These are phyloP conservation scores for Megaceryle alcyon DNA, from an alignment of 2,797 vertebrate genomes.

Conservation along the genomic window DNA sequence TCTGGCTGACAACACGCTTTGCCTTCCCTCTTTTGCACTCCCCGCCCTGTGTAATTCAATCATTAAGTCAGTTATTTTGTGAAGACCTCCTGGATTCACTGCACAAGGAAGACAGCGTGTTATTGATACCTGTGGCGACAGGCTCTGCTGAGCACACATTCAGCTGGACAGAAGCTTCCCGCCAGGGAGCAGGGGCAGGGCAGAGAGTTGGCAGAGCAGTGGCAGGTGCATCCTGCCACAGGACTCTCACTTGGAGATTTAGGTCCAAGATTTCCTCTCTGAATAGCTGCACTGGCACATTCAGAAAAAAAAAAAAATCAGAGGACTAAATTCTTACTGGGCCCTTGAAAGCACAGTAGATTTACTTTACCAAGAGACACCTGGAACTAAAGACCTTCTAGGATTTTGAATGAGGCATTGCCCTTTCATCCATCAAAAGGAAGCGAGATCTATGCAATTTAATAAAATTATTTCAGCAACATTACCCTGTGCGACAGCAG, in stretches of 20 bases:
- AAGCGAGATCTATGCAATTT: background rate
- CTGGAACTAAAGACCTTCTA: background rate
- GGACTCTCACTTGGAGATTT: background rate
- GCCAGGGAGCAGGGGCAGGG: accelerated
- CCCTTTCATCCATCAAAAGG: background rate
- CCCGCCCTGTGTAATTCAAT: background rate
- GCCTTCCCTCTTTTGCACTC: background rate
- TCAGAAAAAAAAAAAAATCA: background rate
- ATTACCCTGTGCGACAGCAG: background rate
- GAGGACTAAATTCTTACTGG: background rate
- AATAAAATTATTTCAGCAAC: background rate
- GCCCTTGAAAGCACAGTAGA: background rate
- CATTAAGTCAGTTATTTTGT: background rate
- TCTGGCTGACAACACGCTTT: background rate
- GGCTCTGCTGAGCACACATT: background rate
- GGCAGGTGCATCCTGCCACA: accelerated
- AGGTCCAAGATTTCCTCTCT: background rate
- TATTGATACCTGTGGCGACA: accelerated
- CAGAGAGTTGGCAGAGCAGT: accelerated
- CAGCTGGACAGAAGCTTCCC: accelerated
- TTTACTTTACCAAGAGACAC: background rate
- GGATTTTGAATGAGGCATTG: background rate
- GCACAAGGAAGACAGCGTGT: accelerated
- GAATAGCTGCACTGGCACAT: background rate
- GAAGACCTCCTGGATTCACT: background rate